Conservation (phyloP, 2,888 invertebrate genomes). For the Thereva nobilitata region DNA sequence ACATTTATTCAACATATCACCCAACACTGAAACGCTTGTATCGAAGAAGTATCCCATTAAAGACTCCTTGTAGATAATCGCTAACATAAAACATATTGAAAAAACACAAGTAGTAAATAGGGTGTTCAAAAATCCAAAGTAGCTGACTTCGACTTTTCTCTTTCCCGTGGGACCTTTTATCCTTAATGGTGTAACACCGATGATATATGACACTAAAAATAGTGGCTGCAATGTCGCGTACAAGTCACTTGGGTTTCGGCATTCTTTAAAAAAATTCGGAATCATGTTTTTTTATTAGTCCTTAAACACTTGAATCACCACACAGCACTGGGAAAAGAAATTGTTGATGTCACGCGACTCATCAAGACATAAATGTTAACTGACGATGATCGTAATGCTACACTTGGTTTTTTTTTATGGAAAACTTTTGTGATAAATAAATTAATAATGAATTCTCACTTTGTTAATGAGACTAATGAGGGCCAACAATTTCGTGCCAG, state of each 20-base stretch:
- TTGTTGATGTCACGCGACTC: too few relatives aligned
- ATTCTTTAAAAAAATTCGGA: constrained; percentile 44
- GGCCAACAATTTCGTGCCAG: too few relatives aligned
- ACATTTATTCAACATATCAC: constrained; percentile 53
- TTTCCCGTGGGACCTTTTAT: constrained; percentile 40
- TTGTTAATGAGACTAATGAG: too few relatives aligned
- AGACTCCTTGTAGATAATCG: constrained; percentile 51
- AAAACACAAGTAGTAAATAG: constrained; percentile 48
- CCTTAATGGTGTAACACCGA: constrained; percentile 54
- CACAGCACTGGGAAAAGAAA: too few relatives aligned
- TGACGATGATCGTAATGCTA: too few relatives aligned
- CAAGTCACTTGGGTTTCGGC: constrained; percentile 52
- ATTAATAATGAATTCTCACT: too few relatives aligned
- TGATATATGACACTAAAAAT: constrained; percentile 50
- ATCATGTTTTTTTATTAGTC: too few relatives aligned
- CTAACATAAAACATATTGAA: constrained; percentile 48
- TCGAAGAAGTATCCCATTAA: constrained; percentile 55
- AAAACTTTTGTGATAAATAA: too few relatives aligned
- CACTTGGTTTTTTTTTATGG: too few relatives aligned
- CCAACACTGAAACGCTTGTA: constrained; percentile 52
- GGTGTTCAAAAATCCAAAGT: constrained; percentile 52
- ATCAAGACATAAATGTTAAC: too few relatives aligned
- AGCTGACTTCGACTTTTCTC: constrained; percentile 48
- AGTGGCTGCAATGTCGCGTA: constrained; percentile 52
- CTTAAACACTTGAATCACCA: too few relatives aligned